A percentile compares a stretch with the other conserved stretches of the same genome.
Conservation (phyloP, 2,113 vertebrate species). For the Grallaria varia region DNA sequence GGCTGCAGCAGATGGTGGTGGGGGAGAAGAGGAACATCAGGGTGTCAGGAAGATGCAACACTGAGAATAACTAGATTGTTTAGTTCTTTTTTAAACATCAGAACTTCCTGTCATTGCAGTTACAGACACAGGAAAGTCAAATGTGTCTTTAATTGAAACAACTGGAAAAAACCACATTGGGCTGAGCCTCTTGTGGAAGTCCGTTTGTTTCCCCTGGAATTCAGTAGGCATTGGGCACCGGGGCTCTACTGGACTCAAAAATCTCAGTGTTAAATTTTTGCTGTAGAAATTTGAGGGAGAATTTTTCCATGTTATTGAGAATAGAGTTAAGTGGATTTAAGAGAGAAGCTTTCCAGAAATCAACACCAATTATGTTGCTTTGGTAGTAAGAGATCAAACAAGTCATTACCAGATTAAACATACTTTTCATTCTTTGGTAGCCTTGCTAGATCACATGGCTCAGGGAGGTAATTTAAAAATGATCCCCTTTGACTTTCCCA, state of each 20-base stretch:
- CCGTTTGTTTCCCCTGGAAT: not conserved
- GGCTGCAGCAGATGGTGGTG: not conserved
- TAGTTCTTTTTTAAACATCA: not conserved
- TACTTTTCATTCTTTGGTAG: conserved; percentile 30
- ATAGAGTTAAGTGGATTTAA: not conserved
- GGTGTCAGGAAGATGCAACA: not conserved
- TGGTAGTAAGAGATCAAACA: not conserved
- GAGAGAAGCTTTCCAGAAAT: not conserved
- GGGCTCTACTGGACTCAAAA: not conserved
- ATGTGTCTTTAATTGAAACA: not conserved
- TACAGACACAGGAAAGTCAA: not conserved
- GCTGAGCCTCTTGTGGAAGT: not conserved
- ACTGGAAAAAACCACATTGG: not conserved
- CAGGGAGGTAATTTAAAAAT: not conserved
- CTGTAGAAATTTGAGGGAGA: not conserved
- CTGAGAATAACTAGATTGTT: not conserved
- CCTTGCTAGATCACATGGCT: conserved; percentile 23
- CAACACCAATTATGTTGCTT: not conserved
- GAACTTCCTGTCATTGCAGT: not conserved
- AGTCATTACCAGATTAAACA: conserved; percentile 21
- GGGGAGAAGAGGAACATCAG: not conserved
- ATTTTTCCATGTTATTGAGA: not conserved
- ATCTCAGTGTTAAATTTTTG: not conserved
- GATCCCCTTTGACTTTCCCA: not conserved
- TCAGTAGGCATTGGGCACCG: not conserved